Evolutionary conservation across 2,888 invertebrate species (phyloP).

Genomic region (Rutpela maculata): DNA sequence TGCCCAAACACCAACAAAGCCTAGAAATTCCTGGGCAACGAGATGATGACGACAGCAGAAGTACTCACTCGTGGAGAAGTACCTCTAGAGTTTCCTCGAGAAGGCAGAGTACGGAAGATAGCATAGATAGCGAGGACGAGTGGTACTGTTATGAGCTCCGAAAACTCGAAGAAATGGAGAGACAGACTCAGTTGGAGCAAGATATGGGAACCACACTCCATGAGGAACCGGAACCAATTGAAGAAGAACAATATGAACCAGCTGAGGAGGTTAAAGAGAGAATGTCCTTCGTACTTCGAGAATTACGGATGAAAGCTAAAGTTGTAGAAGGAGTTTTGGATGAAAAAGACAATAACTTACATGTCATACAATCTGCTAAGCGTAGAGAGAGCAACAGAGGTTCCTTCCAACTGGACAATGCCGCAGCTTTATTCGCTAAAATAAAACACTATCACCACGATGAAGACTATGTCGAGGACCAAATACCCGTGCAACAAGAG

Average conservation of each 20-base stretch:
- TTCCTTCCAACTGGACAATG: slow-evolving; percentile 69
- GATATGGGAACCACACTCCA: slow-evolving; percentile 79
- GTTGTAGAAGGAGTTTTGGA: slow-evolving; percentile 71
- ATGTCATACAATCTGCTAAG: slow-evolving; percentile 70
- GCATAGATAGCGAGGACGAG: slow-evolving; percentile 94
- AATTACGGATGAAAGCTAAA: slow-evolving; percentile 83
- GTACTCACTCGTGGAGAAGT: slow-evolving; percentile 91
- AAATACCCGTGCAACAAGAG: neutral
- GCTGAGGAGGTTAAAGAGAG: slow-evolving; percentile 84
- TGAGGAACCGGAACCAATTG: slow-evolving; percentile 78
- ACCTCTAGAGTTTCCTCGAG: slow-evolving; percentile 90
- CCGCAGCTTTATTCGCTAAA: slow-evolving; percentile 72
- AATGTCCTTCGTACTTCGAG: slow-evolving; percentile 87
- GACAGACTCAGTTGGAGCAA: slow-evolving; percentile 81
- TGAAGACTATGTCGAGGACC: slow-evolving; percentile 66
- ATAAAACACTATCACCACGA: slow-evolving; percentile 75
- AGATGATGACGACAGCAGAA: slow-evolving; percentile 89
- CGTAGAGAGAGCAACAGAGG: slow-evolving; percentile 64
- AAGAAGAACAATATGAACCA: slow-evolving; percentile 77
- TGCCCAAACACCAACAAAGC: slow-evolving; percentile 84
- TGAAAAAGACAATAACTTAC: slow-evolving; percentile 70
- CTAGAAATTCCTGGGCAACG: slow-evolving; percentile 87
- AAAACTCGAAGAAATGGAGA: slow-evolving; percentile 90
- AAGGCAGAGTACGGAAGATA: slow-evolving; percentile 93
- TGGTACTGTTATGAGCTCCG: slow-evolving; percentile 93